A percentile compares a stretch with the other conserved stretches of the same genome.
Evolutionary conservation across 2,888 invertebrate genomes (phyloP).

Genomic region (Xestia ashworthii): DNA sequence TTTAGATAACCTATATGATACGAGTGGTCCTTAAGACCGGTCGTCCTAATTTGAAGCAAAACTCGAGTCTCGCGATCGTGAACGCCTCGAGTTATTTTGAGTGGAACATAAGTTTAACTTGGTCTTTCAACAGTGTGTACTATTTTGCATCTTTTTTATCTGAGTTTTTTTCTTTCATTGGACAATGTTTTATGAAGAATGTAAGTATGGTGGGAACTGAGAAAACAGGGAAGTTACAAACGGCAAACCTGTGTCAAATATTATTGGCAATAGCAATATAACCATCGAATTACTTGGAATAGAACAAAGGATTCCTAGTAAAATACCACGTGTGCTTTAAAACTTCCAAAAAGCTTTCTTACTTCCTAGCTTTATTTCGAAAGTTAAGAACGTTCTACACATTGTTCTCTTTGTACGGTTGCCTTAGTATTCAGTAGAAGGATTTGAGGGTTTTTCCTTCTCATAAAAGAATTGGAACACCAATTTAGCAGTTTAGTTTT

Average conservation of each 20-base stretch:
- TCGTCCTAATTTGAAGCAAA: slow-evolving; percentile 20
- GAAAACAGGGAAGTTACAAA: neutral
- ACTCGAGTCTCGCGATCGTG: slow-evolving; percentile 16
- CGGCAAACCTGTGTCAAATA: neutral
- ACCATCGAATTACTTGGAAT: neutral
- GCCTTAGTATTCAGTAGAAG: neutral
- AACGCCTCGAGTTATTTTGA: slow-evolving; percentile 12
- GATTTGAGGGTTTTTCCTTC: neutral
- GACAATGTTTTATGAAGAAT: neutral
- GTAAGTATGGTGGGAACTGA: too few species aligned
- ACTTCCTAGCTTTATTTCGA: neutral
- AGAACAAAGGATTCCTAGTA: neutral
- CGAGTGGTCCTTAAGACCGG: slow-evolving; percentile 15
- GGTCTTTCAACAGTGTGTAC: neutral
- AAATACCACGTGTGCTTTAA: neutral
- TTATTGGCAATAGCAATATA: neutral
- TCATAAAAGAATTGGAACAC: neutral
- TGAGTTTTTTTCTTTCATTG: neutral
- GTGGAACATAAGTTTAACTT: neutral
- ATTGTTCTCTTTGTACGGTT: neutral
- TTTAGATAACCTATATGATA: slow-evolving; percentile 37
- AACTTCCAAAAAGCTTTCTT: neutral
- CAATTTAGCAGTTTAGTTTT: neutral
- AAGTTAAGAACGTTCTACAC: neutral
- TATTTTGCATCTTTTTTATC: neutral